Evolutionary conservation across 2,113 vertebrate genomes (phyloP).

Genomic region (Phyllostomus discolor): DNA sequence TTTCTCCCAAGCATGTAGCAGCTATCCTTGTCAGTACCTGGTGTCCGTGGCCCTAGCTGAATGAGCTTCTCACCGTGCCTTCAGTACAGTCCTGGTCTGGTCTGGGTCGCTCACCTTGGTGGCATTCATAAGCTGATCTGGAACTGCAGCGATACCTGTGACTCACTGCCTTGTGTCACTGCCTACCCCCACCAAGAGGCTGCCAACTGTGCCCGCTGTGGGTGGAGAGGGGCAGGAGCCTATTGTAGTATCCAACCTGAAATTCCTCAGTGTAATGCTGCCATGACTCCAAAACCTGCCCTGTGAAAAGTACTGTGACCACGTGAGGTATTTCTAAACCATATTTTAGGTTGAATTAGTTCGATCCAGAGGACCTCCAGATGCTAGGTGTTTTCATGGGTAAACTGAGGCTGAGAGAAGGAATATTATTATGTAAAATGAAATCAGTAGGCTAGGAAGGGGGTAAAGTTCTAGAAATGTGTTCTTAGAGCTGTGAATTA

Average conservation of each 20-base stretch:
- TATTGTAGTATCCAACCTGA: neutral
- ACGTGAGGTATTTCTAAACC: neutral
- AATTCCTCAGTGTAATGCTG: neutral
- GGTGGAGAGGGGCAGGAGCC: neutral
- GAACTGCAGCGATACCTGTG: no score
- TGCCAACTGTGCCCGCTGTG: neutral
- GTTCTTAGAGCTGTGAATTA: neutral
- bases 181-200: neutral
- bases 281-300: neutral
- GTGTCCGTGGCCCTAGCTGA: neutral
- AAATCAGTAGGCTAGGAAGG: neutral
- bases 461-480: neutral
- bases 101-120: neutral
- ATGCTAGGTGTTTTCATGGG: neutral
- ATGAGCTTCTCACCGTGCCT: neutral
- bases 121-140: neutral
- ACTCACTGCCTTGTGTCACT: neutral
- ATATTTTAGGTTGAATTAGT: neutral
- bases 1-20: neutral
- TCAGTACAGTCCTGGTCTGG: neutral
- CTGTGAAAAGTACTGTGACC: neutral
- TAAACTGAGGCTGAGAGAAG: neutral
- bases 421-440: neutral
- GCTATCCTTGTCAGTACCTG: no score
- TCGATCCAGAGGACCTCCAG: neutral